Base-by-base conservation (phyloP, 2,888 invertebrate genomes). In the Octonoba sinensis region DNA sequence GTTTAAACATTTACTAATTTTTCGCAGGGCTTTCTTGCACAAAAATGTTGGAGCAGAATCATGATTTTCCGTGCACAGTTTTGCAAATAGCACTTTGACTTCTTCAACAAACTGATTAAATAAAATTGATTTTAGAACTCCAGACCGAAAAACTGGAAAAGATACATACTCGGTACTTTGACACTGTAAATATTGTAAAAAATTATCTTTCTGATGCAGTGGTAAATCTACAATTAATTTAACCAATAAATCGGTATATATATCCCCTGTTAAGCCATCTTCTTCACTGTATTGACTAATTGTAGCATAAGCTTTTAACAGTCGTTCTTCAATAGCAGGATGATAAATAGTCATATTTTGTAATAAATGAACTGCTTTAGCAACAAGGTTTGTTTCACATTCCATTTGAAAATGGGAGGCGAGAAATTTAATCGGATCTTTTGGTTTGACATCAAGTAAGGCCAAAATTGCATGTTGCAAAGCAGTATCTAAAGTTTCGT, bases 391-490 rank as follows among this genome's bases (percentile, higher is more conserved):
- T 12, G 83, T 84, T 66, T 85, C 85, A 18, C 84, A 82, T 73
- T 85, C 85, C 83, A 83, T 83, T 62, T 85, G 83, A 54, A 82
- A 85, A 72, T 84, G 83, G 49, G 66, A 44, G 4, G 84, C 84
- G 57, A 84, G 60, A 65, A 84, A 84, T 62, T 79, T 73, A 36
- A 84, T 84, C 11, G 84, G 84, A 70, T 84, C 78, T 62, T 78
- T 74, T 1, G 84, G 84, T 72, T 82, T 84, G 4, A 81, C 54
- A 44, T 84, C 84, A 11, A 84, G 56, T 16, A 84, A 47, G 16
- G 84, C 72, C 18, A 83, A 71, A 3, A 84, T 18, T 8, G 84
- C 84, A 64, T 56, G 62, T 22, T 84, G 84, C 20, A 84, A 36
- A 12, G 77, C 72, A 44, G 44, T 47, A 59, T 82, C 82, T n/a